These are phyloP conservation scores for Rallus crepitans DNA, from an alignment of 2,797 vertebrate species.

Conservation along the genomic window DNA sequence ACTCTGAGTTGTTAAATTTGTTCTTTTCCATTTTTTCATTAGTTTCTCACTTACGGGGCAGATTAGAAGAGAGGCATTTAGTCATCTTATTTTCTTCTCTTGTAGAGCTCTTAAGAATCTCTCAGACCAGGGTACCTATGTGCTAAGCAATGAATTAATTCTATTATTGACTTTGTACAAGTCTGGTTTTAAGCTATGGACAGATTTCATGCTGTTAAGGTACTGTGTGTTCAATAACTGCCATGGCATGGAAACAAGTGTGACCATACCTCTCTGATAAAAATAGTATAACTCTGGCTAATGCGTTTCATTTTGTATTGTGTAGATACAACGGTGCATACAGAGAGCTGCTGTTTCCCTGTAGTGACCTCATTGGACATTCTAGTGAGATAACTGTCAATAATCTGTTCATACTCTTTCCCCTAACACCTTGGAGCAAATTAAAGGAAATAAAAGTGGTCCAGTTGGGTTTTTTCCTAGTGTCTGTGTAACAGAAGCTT, in stretches of 20 bases:
- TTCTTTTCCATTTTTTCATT: conserved; percentile 1
- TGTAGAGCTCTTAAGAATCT: background rate
- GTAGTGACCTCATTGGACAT: background rate
- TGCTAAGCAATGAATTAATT: conserved; percentile 1
- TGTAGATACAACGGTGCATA: accelerated
- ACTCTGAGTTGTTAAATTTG: background rate
- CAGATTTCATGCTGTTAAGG: background rate
- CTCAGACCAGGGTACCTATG: background rate
- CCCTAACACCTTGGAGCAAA: background rate
- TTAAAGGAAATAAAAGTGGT: background rate
- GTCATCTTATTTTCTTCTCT: background rate
- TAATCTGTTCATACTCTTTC: background rate
- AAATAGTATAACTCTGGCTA: background rate
- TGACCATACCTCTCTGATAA: background rate
- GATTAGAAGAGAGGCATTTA: background rate
- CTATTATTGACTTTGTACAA: background rate
- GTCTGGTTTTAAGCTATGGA: background rate
- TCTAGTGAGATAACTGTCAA: background rate
- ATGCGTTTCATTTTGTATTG: background rate
- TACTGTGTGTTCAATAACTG: background rate
- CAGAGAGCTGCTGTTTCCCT: background rate
- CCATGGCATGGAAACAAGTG: background rate
- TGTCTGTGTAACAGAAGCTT: background rate
- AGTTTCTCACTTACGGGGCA: background rate
- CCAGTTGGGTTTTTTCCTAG: background rate